Conservation (phyloP, 2,797 vertebrate species). For the Hemitrygon akajei region DNA sequence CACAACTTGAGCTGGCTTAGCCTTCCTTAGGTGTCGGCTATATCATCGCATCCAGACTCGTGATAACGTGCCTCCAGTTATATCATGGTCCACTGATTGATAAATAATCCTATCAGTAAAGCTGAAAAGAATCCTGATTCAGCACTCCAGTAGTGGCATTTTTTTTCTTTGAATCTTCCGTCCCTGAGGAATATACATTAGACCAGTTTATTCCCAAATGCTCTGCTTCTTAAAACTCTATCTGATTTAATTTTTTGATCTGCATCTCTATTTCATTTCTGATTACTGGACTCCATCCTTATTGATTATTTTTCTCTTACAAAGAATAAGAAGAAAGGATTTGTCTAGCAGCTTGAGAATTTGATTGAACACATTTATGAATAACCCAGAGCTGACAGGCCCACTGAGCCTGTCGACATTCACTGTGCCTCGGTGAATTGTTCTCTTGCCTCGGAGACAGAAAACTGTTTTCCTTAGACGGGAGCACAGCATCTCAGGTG, state of each 20-base stretch:
- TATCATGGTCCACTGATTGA: not conserved
- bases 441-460: too few species aligned
- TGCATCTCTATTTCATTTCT: not conserved
- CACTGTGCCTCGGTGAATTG: not conserved
- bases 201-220: not conserved
- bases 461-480: not conserved
- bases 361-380: not conserved
- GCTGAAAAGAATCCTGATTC: not conserved
- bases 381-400: not conserved
- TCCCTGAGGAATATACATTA: not conserved
- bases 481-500: not conserved
- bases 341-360: not conserved
- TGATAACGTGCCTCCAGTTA: not conserved
- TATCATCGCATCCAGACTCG: not conserved
- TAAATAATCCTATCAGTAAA: constrained; percentile 26
- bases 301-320: not conserved
- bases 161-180: constrained; percentile 11
- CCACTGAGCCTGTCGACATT: not conserved
- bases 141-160: not conserved
- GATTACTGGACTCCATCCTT: not conserved
- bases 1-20: not conserved
- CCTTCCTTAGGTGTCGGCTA: not conserved
- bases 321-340: not conserved
- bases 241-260: constrained; percentile 11
- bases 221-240: not conserved